Base-by-base conservation (phyloP, 2,797 vertebrate genomes). In the Onychomys leucogaster region DNA sequence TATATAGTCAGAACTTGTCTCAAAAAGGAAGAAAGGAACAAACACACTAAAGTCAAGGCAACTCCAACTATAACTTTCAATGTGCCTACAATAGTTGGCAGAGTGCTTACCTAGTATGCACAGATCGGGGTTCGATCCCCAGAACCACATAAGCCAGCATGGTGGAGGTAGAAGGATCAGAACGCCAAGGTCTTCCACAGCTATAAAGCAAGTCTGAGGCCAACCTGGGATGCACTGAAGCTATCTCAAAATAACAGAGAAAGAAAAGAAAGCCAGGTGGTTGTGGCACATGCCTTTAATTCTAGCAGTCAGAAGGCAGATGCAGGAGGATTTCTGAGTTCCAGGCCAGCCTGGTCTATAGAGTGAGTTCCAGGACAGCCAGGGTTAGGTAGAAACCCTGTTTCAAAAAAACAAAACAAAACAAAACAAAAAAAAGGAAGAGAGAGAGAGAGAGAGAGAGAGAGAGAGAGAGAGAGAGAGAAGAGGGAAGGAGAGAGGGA, bases 161-260 rank as follows among this genome's bases (percentile, higher is more conserved):
- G 63, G 63, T 23, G 1, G 34, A 85, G 32, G 32, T 23, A 67
- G 32, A 29, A 85, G 32, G 17, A 85, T n/a, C 63, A 49, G 63
- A 67, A 25, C 34, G 32, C 46, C 41, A 85, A 84, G 16, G 11
- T n/a, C 43, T 49, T 69, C 63, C 43, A 49, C 12, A 49, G 63
- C 10, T 49, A 84, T 63, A 67, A 67, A 55, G 23, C 21, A 71
- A 87, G 46, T 87, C 5, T 87, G 65, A 87, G 46, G 84, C 46
- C 49, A 87, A 32, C 29, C 71, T 89, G 73, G 41, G 19, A 61
- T 61, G 41, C 41, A 77, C 6, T 37, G 52, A 71, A 52, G 37
- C n/a, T 59, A 1, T 32, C 27, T 61, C 16, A 76, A 89, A 89
- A 90, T 91, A 96, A 96, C 85, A 82, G 43, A 90, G 57, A 55